These are phyloP conservation scores for Carduelis carduelis DNA, from an alignment of 2,797 vertebrate genomes.

Conservation along the genomic window DNA sequence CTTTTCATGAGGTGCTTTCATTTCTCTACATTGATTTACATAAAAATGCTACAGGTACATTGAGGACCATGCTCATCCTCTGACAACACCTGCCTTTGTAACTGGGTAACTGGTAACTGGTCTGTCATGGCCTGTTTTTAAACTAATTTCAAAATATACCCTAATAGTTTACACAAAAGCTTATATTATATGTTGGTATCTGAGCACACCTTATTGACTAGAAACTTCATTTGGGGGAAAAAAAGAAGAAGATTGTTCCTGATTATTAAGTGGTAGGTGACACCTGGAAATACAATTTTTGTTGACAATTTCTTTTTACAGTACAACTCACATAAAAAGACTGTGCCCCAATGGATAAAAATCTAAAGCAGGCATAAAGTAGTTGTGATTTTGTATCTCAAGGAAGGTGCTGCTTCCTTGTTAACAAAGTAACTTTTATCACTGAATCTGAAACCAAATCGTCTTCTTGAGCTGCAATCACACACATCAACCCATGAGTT, in stretches of 20 bases:
- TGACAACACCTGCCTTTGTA: not conserved
- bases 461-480: not conserved
- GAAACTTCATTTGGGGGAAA: rapidly evolving
- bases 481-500: not conserved
- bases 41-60: not conserved
- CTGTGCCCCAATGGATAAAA: not conserved
- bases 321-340: not conserved
- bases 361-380: not conserved
- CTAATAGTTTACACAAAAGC: not conserved
- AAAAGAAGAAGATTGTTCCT: not conserved
- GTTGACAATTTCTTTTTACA: not conserved
- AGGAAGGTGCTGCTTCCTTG: not conserved
- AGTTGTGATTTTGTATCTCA: not conserved
- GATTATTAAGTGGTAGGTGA: not conserved
- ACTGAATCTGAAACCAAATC: not conserved
- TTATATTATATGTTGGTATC: not conserved
- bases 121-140: not conserved
- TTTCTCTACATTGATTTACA: not conserved
- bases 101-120: not conserved
- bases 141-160: not conserved
- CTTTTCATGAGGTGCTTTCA: not conserved
- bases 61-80: not conserved
- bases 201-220: not conserved
- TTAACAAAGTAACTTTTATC: not conserved
- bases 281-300: not conserved